A percentile compares a stretch with the other conserved stretches of the same genome.
Conservation (phyloP, 2,113 vertebrate species). For the Nettapus auritus region DNA sequence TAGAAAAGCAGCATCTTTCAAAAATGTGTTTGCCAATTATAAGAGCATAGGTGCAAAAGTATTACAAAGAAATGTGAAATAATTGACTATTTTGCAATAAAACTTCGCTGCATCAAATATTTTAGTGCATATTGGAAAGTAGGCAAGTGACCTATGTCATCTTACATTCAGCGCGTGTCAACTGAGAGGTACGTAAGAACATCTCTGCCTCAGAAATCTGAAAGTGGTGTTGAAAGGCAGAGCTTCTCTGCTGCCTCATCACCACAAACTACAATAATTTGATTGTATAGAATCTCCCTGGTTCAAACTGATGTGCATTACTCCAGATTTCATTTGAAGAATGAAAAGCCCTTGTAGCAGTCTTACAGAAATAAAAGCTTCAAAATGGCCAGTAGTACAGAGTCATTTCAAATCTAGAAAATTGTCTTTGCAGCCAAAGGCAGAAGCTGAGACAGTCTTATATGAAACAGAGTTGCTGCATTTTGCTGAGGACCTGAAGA, state of each 20-base stretch:
- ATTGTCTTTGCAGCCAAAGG: constrained; percentile 68
- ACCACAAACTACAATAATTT: background rate
- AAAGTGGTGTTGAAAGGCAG: background rate
- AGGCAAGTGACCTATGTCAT: background rate
- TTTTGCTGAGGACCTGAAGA: constrained; percentile 85
- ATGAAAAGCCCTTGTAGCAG: background rate
- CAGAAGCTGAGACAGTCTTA: constrained; percentile 72
- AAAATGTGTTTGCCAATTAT: background rate
- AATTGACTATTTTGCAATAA: background rate
- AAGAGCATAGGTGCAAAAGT: background rate
- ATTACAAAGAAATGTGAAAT: background rate
- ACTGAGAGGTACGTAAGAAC: background rate
- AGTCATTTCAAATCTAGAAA: background rate
- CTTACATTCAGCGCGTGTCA: background rate
- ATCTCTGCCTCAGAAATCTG: background rate
- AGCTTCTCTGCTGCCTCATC: background rate
- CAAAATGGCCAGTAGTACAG: background rate
- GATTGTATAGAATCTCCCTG: background rate
- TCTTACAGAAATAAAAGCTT: background rate
- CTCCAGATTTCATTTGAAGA: background rate
- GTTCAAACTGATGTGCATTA: background rate
- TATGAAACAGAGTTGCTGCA: constrained; percentile 83
- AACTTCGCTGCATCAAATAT: background rate
- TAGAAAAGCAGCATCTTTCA: background rate
- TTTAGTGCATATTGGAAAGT: background rate